Evolutionary conservation across 23 tunicate genomes (phyloP), one percentile per base, ranked within the genome.

Genomic region (Halocynthia roretzi): DNA sequence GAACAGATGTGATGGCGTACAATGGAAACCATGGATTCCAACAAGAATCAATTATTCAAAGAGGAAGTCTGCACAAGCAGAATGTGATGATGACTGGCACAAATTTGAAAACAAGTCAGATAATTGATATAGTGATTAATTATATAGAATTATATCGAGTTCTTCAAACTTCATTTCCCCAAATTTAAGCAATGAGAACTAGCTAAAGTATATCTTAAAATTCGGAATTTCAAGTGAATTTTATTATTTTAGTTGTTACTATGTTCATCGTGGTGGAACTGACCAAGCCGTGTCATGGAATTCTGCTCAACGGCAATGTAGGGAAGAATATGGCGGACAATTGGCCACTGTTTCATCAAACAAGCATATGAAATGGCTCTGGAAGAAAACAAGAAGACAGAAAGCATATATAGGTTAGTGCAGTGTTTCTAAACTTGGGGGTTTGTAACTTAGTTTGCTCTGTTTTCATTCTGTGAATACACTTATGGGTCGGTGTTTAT

Each of bases 301-400:
- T 74, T 67, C 85, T 6, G 98, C 92, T 8, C 85, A 83, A 40
- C 55, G 91, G 50, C 55, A 55, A 15, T 92, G 98, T 76, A 54
- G 92, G 18, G 98, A 92, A 78, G 60, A 56, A 6, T 67, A 81
- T 50, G 68, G 80, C 12, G 92, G 92, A 6, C 76, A 83, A 50
- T 67, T 92, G 70, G 87, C 80, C 12, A 73, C 98, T 14, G 52
- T 92, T 17, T n/a, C 68, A 7, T 68, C 53, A 50, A 76, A 75
- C 54, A 92, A 92, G 53, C 83, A 81, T 53, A 72, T 92, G 67
- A 82, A 92, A 17, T 80, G 86, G 87, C 54, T 92, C 55, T 71
- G 87, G 80, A 77, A 78, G 57, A 12, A 82, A 54, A 70, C 80
- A 48, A 61, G 76, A 79, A 78, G 62, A 54, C 22, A 50, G 21